Conservation (phyloP, 2,113 vertebrate species). For the Colaptes auratus region DNA sequence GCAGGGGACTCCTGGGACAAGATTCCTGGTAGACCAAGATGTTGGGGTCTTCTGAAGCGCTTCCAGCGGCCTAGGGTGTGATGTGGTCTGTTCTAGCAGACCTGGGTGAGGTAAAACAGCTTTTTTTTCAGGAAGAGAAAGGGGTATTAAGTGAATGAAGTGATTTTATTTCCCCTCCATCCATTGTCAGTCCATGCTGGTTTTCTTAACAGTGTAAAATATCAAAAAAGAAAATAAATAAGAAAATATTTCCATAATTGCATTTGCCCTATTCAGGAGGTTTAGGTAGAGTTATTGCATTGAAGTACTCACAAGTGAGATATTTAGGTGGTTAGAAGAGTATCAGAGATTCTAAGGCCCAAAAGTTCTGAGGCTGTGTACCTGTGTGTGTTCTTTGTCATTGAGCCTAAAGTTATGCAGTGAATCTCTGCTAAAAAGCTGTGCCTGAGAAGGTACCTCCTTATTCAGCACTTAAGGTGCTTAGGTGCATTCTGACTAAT, state of each 20-base stretch:
- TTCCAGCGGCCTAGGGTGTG: neutral
- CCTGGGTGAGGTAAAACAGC: neutral
- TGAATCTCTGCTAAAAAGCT: neutral
- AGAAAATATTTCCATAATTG: neutral
- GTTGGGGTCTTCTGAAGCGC: fast-evolving
- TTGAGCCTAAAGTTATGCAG: neutral
- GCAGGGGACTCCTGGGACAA: neutral
- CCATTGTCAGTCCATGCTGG: neutral
- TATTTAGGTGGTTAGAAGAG: neutral
- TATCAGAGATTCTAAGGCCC: neutral
- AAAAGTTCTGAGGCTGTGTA: neutral
- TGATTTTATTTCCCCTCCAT: neutral
- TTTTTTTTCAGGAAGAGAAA: neutral
- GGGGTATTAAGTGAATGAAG: neutral
- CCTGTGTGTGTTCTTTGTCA: neutral
- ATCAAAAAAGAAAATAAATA: neutral
- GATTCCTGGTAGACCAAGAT: neutral
- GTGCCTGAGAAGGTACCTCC: neutral
- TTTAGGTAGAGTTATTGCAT: fast-evolving
- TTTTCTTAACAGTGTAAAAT: neutral
- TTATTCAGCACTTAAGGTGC: neutral
- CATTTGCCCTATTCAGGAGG: neutral
- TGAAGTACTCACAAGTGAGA: neutral
- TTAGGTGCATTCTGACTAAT: neutral
- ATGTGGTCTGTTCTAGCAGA: neutral